Base-by-base conservation (phyloP, 2,797 vertebrate genomes). In the Lindbergichthys nudifrons region DNA sequence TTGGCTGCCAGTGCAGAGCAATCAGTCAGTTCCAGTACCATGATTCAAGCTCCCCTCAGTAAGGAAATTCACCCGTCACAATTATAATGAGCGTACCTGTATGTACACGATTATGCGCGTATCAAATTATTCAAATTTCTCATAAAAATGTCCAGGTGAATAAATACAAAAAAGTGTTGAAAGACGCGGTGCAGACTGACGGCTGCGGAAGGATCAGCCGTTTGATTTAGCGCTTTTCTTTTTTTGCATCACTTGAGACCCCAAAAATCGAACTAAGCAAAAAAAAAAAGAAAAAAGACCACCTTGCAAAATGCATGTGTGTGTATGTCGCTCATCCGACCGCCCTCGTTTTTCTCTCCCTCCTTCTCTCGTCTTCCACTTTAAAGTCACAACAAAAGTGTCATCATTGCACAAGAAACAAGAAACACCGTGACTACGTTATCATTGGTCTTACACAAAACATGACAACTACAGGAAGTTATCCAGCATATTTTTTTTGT, bases 1-100 rank as follows among this genome's bases (percentile, higher is more conserved):
- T 96, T 94, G 93, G 94, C 96, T 96, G 96, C 96, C 87, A 96
- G 95, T 93, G 95, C 95, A 96, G 96, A 96, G 95, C 95, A 88
- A 96, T 94, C 95, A 94, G 94, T 95, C 93, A 90, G 95, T 96
- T 95, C 95, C 94, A 95, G 85, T 88, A 90, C 84, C 87, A 85
- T 52, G 75, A 81, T 82, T 78, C 88, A 70, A 75, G 60, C 73
- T 30, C 50, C 79, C 79, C 57, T 39, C 85, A 87, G 92, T 91
- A 94, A 96, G 96, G 94, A 96, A 95, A 94, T 50, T 63, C 79
- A 78, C 82, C 84, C 58, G 23, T 85, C 88, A 87, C 88, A 89
- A 86, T 81, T 73, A 82, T 75, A 81, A 61, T n/a, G 79, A 76
- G 84, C 48, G 93, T 95, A 96, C 94, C 94, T 94, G 94, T 95